Percentiles rank a stretch among this genome's conserved stretches.
Evolutionary conservation across 2,113 vertebrate genomes (phyloP).

Genomic region (Eira barbara): DNA sequence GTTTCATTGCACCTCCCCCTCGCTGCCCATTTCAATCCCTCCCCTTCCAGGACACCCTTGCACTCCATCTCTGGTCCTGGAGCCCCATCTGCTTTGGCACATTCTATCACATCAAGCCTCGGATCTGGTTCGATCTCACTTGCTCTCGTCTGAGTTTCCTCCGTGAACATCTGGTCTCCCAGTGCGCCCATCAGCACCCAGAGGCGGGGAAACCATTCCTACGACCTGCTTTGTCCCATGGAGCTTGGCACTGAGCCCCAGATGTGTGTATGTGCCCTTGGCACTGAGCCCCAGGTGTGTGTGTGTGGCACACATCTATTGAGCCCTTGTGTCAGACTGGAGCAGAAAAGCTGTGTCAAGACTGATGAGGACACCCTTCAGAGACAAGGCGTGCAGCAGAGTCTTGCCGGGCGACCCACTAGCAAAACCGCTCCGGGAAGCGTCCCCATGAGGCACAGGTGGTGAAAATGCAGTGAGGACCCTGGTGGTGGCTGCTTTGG

Average conservation of each 20-base stretch:
- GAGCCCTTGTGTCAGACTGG: neutral
- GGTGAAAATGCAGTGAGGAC: neutral
- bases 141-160: neutral
- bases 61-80: neutral
- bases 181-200: neutral
- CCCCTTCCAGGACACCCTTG: neutral
- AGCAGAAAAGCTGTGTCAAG: neutral
- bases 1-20: neutral
- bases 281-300: accelerated
- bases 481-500: neutral
- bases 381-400: neutral
- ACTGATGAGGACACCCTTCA: neutral
- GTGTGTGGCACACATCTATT: neutral
- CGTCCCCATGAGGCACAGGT: neutral
- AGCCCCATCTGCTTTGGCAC: neutral
- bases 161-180: neutral
- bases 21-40: neutral
- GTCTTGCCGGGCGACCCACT: neutral
- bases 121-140: neutral
- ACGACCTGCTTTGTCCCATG: neutral
- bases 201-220: neutral
- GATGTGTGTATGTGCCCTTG: accelerated
- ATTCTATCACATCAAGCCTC: neutral
- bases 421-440: neutral
- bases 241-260: accelerated